These are phyloP conservation scores for Drosophila sp. DNA, from an alignment of 1,140 invertebrate genomes.

Conservation along the genomic window DNA sequence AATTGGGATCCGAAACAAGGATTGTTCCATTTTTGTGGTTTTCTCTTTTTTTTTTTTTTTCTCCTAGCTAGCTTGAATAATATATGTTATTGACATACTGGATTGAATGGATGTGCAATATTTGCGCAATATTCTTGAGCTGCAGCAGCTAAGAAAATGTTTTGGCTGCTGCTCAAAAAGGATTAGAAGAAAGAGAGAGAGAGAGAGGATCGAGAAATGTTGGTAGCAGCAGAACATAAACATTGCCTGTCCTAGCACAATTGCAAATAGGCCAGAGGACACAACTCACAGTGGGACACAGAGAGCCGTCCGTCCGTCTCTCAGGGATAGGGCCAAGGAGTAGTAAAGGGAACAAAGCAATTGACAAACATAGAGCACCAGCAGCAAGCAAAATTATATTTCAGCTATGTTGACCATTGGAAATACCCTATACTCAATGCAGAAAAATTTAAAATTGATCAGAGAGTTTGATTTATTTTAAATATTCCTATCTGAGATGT, in stretches of 20 bases:
- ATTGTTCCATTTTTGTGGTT: conserved; percentile 77
- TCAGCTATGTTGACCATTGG: neutral
- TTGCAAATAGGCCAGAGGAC: conserved; percentile 29
- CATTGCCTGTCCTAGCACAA: conserved; percentile 26
- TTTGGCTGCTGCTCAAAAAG: conserved; percentile 63
- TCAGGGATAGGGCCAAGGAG: neutral
- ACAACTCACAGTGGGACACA: neutral
- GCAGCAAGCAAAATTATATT: neutral
- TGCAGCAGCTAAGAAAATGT: conserved; percentile 77
- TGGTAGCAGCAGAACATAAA: conserved; percentile 36
- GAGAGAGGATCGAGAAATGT: neutral
- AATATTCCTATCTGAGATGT: too few species aligned
- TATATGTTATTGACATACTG: conserved; percentile 51
- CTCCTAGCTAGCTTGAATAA: conserved; percentile 34
- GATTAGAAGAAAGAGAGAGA: conserved; percentile 39
- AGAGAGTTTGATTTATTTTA: too few species aligned
- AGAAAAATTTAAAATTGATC: too few species aligned
- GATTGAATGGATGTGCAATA: conserved; percentile 30
- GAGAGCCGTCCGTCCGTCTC: neutral
- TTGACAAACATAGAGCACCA: neutral
- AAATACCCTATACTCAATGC: neutral
- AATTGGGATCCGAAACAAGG: conserved; percentile 38
- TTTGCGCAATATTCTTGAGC: conserved; percentile 73
- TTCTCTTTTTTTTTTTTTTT: conserved; percentile 14
- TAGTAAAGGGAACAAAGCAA: neutral